phyloP scores from a whole-genome alignment of 2,113 vertebrate genomes.

The Esox niger region DNA sequence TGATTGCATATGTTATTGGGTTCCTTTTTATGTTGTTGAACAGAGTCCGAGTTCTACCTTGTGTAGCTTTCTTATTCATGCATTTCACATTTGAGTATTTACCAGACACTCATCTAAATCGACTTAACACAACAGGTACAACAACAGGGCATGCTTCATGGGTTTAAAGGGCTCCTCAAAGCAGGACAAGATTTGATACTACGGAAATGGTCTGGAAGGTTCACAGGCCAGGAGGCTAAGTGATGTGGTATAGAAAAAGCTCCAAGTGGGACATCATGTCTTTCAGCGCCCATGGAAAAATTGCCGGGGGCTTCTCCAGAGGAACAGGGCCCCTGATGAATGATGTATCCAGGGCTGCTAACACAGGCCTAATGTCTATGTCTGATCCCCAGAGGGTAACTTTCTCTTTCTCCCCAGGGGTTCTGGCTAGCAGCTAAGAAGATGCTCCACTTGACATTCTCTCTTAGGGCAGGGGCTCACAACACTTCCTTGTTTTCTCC shows the following conservation, averaged over 20 bases:
- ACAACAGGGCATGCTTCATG: no score
- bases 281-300: conserved; percentile 32
- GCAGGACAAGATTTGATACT: not conserved
- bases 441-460: not conserved
- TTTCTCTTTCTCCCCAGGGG: conserved; percentile 20
- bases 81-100: no score
- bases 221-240: conserved; percentile 12
- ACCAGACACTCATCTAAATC: no score
- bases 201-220: not conserved
- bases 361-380: conserved; percentile 17
- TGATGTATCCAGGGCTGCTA: conserved; percentile 52
- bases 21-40: conserved; percentile 13
- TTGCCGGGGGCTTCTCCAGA: conserved; percentile 39
- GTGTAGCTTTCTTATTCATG: no score
- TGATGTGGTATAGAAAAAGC: conserved; percentile 42
- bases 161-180: not conserved
- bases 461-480: no score
- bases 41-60: not conserved
- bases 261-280: conserved; percentile 42
- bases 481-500: no score
- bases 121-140: no score
- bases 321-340: conserved; percentile 38
- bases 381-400: conserved; percentile 28
- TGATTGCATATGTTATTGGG: not conserved
- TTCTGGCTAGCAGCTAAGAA: conserved; percentile 21